These are phyloP conservation scores for Polypedilum vanderplanki DNA, from an alignment of 1,140 invertebrate species.

Conservation along the genomic window DNA sequence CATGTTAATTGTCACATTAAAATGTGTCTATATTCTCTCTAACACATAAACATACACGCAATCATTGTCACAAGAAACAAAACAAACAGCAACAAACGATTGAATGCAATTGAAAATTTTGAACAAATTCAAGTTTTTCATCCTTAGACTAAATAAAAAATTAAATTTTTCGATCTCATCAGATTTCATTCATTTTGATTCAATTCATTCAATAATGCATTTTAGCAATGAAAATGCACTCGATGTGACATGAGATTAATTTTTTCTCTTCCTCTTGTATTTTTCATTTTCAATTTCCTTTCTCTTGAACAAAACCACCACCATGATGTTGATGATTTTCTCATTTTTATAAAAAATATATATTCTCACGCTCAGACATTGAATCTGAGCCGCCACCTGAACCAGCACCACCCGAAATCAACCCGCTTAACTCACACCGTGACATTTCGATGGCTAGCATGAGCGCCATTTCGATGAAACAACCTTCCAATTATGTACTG, in stretches of 20 bases:
- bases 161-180: no score
- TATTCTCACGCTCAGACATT: slow-evolving; percentile 42
- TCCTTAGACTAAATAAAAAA: no score
- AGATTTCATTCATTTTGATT: no score
- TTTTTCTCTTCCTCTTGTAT: not conserved
- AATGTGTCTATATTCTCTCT: not conserved
- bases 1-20: slow-evolving; percentile 25
- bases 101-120: no score
- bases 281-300: not conserved
- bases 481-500: slow-evolving; percentile 42
- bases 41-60: not conserved
- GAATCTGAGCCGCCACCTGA: slow-evolving; percentile 58
- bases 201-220: no score
- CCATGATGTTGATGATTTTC: not conserved
- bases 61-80: not conserved
- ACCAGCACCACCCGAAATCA: slow-evolving; percentile 62
- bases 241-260: not conserved
- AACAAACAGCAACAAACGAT: no score
- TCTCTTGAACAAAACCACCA: not conserved
- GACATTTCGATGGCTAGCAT: slow-evolving; percentile 23
- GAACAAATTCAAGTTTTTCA: no score
- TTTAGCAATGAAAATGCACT: no score
- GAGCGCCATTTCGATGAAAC: slow-evolving; percentile 32
- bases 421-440: slow-evolving; percentile 54
- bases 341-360: not conserved